Evolutionary conservation across 2,113 vertebrate species (phyloP), one percentile per base, ranked within the genome.

Genomic region (Toxotes chatareus): DNA sequence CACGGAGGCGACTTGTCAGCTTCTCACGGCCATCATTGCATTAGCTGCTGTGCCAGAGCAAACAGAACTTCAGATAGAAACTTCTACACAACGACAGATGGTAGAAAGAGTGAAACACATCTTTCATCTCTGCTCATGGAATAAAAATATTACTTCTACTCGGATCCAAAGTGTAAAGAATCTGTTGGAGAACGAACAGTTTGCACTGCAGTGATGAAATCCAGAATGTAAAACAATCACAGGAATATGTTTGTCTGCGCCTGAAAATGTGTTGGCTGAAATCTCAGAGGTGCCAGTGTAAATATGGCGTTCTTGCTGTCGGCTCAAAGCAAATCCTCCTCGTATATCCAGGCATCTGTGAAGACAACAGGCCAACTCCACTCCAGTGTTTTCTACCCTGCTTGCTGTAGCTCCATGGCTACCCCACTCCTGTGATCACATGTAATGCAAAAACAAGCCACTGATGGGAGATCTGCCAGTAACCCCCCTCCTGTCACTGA

Each of bases 271-370:
- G 4, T 7, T 46, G 14, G n/a, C 11, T 31, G 10, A 46, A 9
- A 19, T 62, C 63, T 76, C 1, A 12, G 72, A 85, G 90, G 65
- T 83, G 89, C 69, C 87, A 34, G 87, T 83, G 79, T 88, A 81
- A 86, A 83, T 59, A 65, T 72, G 75, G 47, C 85, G 75, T 31
- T 44, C 16, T 34, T 13, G 53, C 11, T 38, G 21, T 61, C 49
- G 47, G 32, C 40, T 44, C 5, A 57, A 74, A 64, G n/a, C 73
- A 61, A 53, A 61, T 38, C 67, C 60, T 65, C 62, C 73, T 60
- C 57, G 2, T 21, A 66, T 4, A 69, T 81, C 76, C 69, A 75
- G 68, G 65, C 76, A 67, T 85, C 77, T 73, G 75, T 87, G 78
- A 82, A 63, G 67, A 71, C 74, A 51, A 73, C 63, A 27, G 81